Base-by-base conservation (phyloP, 2,888 invertebrate genomes). In the Lasioglossum lativentre region DNA sequence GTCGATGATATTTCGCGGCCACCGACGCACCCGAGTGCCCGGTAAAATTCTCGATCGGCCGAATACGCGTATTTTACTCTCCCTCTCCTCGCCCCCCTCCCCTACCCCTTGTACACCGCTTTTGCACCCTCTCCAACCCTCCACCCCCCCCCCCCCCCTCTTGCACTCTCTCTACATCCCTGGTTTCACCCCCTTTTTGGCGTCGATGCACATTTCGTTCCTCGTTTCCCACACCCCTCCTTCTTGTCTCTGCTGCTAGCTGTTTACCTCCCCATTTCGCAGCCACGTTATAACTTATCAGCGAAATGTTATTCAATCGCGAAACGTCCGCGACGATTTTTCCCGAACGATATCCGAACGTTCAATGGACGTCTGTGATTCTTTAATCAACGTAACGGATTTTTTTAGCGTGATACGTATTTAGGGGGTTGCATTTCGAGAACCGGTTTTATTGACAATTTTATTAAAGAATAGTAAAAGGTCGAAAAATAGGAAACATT, bases 1-100 rank as follows among this genome's bases (percentile, higher is more conserved):
- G 90, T 92, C 93, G 92, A 93, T 93, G 92, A 93, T 93, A 94
- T 94, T 92, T 91, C 83, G 85, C 86, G 83, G 86, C 85, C 83
- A 82, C 74, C 90, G 83, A 78, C 70, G 42, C 70, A 77, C n/a
- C 73, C 82, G 76, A 82, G 79, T 30, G 78, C 79, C 79, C 90
- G 83, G 85, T 85, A 88, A 90, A 90, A 91, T 91, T 90, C 88
- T 90, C 90, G 89, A 89, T 91, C 90, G 90, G 88, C 79, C 82
- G 86, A 80, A 84, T 88, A 83, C 83, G 66, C 85, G 81, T 83
- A 34, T 38, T 38, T 70, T 42, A 63, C 76, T 77, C 16, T 2
- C 68, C 68, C 38, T 34, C 23, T 23, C 38, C 19, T 0, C 34
- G 0, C 66, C n/a, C n/a, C n/a, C n/a, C n/a, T n/a, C 30, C 8